Evolutionary conservation across 2,797 vertebrate species (phyloP), one percentile per base, ranked within the genome.

Genomic region (Ataeniobius toweri): DNA sequence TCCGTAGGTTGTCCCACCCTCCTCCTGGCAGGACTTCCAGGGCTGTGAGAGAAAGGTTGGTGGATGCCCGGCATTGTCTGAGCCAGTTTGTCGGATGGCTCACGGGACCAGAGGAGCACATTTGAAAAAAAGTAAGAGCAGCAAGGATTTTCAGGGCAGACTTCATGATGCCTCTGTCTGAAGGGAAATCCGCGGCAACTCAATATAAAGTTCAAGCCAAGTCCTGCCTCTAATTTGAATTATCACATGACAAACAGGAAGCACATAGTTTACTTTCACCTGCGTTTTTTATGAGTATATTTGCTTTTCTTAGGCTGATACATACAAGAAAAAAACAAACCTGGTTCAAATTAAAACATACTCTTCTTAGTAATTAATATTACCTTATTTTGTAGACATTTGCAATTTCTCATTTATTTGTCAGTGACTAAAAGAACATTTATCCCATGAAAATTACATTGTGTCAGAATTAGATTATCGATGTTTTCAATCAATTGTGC

Each of bases 1-100:
- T 98, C 1, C 96, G 92, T 24, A 99, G 96, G 68, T 98, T 99
- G 84, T 98, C 97, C 97, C 97, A 99, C 55, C 97, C 97, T 0
- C 97, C 97, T 0, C 98, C 97, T 0, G 97, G 97, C 56, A 98
- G 93, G 75, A 97, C 98, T 87, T 97, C 97, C 83, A 99, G 86
- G 0, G 95, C 91, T 1, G 96, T 87, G 48, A 95, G 71, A 6
- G 95, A 94, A 78, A 89, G 26, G 88, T 93, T 91, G 69, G 74
- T 58, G 73, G 90, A 84, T 59, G 89, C 83, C 13, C 90, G 95
- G 77, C 97, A 98, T 50, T 83, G 86, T 5, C 90, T 92, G 77
- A 97, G 94, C 75, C 94, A 92, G 85, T 94, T 96, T 76, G 80
- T 81, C 1, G 89, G 85, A 1, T 44, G 92, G n/a, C 58, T 85